phyloP scores from a whole-genome alignment of 1,140 invertebrate species.

The Diabrotica undecimpunctata region DNA sequence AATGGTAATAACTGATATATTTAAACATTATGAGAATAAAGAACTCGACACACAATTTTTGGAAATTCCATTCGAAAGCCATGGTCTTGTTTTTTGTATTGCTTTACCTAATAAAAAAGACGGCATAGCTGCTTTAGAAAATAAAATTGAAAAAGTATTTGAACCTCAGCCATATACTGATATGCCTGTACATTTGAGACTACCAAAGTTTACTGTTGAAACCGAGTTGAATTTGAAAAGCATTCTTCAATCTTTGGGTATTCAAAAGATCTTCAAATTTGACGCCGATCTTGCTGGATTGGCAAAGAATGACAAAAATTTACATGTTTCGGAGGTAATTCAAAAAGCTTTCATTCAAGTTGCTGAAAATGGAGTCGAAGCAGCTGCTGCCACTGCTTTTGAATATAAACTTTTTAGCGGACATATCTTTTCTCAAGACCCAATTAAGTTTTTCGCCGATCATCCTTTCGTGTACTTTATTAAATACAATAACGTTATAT shows the following conservation, averaged over 20 bases:
- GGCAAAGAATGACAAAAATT: slow-evolving; percentile 24
- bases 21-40: slow-evolving; percentile 51
- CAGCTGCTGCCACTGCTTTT: slow-evolving; percentile 60
- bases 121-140: slow-evolving; percentile 47
- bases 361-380: slow-evolving; percentile 65
- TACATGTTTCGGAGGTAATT: slow-evolving; percentile 34
- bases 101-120: slow-evolving; percentile 62
- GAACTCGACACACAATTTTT: slow-evolving; percentile 54
- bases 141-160: slow-evolving; percentile 34
- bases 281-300: slow-evolving; percentile 56
- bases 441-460: slow-evolving; percentile 24
- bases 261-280: slow-evolving; percentile 50
- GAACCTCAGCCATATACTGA: slow-evolving; percentile 25
- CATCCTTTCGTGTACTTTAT: slow-evolving; percentile 39
- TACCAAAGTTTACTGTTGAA: slow-evolving; percentile 51
- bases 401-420: slow-evolving; percentile 16
- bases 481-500: slow-evolving; percentile 17
- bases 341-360: slow-evolving; percentile 68
- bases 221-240: slow-evolving; percentile 44
- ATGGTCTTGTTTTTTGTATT: slow-evolving; percentile 57
- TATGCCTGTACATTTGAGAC: slow-evolving; percentile 32
- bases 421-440: neutral
- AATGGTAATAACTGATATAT: slow-evolving; percentile 33
- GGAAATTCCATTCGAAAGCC: slow-evolving; percentile 56
- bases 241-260: slow-evolving; percentile 50